Evolutionary conservation across 2,797 vertebrate species (phyloP), one percentile per base, ranked within the genome.

Genomic region (Heliangelus exortis): DNA sequence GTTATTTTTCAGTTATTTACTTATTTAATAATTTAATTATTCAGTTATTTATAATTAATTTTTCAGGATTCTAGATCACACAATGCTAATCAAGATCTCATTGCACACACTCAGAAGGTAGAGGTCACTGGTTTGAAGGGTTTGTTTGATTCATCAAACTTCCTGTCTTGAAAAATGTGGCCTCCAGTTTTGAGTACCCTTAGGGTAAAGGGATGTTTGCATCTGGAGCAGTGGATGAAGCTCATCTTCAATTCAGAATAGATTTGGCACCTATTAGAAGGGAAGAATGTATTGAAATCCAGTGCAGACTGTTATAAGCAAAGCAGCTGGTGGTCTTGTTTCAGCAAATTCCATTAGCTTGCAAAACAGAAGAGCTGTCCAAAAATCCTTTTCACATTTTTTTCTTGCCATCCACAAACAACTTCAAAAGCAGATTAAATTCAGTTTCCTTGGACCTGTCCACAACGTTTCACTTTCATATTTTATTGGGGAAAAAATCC

Each of bases 381-480:
- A 93, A 74, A 95, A 94, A 84, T 68, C 36, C n/a, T 71, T 78
- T 75, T 69, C 51, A 72, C 20, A 3, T 90, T 84, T 96, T 45
- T 93, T 89, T 78, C 61, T 94, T 82, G 41, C 74, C 82, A 58
- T 91, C 61, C 72, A 71, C 74, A 93, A 86, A 72, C 84, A 92
- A 80, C 91, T 96, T 96, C 92, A 95, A 93, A 95, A 93, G 83
- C 41, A 6, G 83, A 93, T 93, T 93, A 58, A 93, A 90, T 90
- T 91, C 80, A 61, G 36, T 75, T 48, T 92, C 62, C 75, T 96
- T 89, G 89, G 94, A 94, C 80, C 68, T 81, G 80, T 93, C 77
- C 39, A 57, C 83, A 87, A 92, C 69, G 79, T 93, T 90, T 93
- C 9, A 33, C 50, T 96, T 91, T 90, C 72, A 31, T 92, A 93